A percentile compares a stretch with the other conserved stretches of the same genome.
Evolutionary conservation across 2,888 invertebrate genomes (phyloP).

Genomic region (Temnothorax rugatulus): DNA sequence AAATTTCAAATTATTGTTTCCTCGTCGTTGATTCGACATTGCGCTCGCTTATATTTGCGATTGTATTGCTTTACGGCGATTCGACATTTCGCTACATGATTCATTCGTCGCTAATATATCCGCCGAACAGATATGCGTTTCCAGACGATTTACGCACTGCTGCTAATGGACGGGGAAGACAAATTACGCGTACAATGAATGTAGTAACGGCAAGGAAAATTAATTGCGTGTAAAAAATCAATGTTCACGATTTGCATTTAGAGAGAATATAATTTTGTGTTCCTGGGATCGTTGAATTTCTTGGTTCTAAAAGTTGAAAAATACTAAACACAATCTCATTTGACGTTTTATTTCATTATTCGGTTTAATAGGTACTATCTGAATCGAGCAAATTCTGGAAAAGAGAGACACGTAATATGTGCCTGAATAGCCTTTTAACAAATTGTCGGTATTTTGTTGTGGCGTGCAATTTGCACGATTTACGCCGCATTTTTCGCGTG

Average conservation of each 20-base stretch:
- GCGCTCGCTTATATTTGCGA: neutral
- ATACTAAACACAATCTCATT: neutral
- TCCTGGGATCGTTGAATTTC: neutral
- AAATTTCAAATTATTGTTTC: neutral
- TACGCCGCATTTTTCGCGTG: neutral
- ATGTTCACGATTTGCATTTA: neutral
- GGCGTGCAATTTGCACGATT: constrained; percentile 2
- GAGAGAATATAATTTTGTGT: neutral
- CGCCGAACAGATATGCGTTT: constrained; percentile 26
- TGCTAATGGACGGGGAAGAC: constrained; percentile 5
- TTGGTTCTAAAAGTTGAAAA: neutral
- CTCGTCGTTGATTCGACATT: neutral
- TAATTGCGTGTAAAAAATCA: constrained; percentile 15
- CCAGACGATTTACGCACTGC: constrained; percentile 32
- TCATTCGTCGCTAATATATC: constrained; percentile 32
- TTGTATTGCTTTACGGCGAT: constrained; percentile 42
- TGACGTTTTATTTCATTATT: neutral
- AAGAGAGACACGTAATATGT: neutral
- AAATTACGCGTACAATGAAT: constrained; percentile 31
- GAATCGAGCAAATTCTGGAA: neutral
- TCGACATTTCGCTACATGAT: constrained; percentile 40
- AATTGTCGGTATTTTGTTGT: neutral
- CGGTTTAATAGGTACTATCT: neutral
- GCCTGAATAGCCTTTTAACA: constrained; percentile 2
- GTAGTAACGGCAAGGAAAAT: constrained; percentile 5